A percentile compares a stretch with the other conserved stretches of the same genome.
These are phyloP conservation scores for Pedionomus torquatus DNA, from an alignment of 2,113 vertebrate species.

Conservation along the genomic window DNA sequence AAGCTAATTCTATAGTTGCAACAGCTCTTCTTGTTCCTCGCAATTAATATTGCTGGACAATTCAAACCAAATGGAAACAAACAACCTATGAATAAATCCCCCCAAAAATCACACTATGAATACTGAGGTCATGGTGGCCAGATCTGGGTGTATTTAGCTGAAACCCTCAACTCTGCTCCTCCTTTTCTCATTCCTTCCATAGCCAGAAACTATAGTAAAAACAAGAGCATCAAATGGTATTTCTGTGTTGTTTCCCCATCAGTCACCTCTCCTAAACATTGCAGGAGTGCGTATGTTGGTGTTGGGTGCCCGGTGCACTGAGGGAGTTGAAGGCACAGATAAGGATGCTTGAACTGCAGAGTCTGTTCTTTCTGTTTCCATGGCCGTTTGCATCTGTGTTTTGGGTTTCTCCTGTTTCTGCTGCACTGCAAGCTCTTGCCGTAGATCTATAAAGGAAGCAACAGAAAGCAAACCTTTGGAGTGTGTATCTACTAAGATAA, in stretches of 20 bases:
- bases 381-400: constrained; percentile 68
- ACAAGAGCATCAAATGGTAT: neutral
- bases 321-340: constrained; percentile 79
- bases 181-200: neutral
- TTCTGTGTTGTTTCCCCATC: neutral
- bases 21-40: neutral
- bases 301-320: constrained; percentile 55
- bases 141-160: neutral
- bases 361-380: constrained; percentile 79
- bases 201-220: neutral
- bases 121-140: neutral
- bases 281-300: constrained; percentile 73
- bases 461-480: neutral
- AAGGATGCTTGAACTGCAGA: constrained; percentile 72
- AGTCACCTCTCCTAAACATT: constrained; percentile 80
- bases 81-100: neutral
- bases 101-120: neutral
- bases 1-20: neutral
- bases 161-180: neutral
- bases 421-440: constrained; percentile 94
- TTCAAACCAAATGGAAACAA: neutral
- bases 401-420: constrained; percentile 91
- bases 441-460: constrained; percentile 79
- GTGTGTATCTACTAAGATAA: neutral
- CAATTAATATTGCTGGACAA: neutral